These are phyloP conservation scores for Phrynocephalus versicolor DNA, from an alignment of 2,113 vertebrate genomes.

Conservation along the genomic window DNA sequence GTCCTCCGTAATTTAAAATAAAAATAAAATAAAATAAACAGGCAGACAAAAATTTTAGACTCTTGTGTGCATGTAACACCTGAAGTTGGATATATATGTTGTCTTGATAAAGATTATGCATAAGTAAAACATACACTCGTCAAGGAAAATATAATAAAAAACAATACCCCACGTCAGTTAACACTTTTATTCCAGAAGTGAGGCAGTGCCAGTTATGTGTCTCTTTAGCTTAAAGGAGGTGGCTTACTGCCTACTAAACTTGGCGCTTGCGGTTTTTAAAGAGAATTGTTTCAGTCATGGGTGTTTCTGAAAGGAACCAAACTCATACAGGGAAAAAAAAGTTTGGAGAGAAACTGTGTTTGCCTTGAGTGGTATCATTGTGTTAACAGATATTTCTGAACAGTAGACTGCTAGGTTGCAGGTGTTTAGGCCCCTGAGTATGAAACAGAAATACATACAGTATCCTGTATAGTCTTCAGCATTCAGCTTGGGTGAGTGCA, in stretches of 20 bases:
- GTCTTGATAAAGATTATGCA: background rate
- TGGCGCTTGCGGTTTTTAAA: background rate
- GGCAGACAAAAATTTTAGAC: conserved; percentile 57
- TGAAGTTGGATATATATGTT: background rate
- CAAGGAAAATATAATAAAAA: too few relatives aligned
- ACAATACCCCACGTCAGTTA: too few relatives aligned
- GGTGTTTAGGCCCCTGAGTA: background rate
- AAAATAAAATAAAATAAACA: background rate
- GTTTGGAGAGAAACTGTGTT: background rate
- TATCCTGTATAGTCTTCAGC: background rate
- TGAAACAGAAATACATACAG: background rate
- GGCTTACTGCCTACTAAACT: background rate
- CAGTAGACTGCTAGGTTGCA: background rate
- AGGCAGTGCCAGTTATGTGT: conserved; percentile 17
- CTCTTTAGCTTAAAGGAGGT: background rate
- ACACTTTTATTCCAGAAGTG: conserved; percentile 38
- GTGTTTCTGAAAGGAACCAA: background rate
- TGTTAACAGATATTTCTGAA: background rate
- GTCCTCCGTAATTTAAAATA: background rate
- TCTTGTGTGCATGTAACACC: conserved; percentile 61
- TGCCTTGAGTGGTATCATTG: background rate
- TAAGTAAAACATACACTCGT: too few relatives aligned
- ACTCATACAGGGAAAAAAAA: background rate
- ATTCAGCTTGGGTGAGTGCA: background rate
- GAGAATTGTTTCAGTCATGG: background rate